phyloP scores from a whole-genome alignment of 2,113 vertebrate genomes.

The Chaetorhynchus papuensis region DNA sequence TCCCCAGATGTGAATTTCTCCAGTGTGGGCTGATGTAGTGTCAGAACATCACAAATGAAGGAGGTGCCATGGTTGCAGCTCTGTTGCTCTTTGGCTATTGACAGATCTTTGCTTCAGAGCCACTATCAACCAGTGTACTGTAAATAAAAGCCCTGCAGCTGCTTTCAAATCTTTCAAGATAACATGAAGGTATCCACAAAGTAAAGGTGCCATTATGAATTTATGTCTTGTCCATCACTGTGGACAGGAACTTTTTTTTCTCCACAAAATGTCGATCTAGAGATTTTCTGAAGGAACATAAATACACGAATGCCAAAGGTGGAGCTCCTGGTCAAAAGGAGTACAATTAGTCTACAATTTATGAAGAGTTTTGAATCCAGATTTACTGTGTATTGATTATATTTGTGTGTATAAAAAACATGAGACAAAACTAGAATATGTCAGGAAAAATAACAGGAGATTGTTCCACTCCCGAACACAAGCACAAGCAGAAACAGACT shows the following conservation, averaged over 20 bases:
- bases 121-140: neutral
- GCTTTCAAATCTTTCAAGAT: neutral
- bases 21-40: neutral
- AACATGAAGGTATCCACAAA: neutral
- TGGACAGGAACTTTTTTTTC: neutral
- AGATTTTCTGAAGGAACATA: neutral
- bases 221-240: neutral
- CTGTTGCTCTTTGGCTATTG: neutral
- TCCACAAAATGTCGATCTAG: neutral
- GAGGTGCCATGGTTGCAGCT: neutral
- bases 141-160: neutral
- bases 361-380: neutral
- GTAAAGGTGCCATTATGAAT: neutral
- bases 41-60: neutral
- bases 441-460: neutral
- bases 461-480: neutral
- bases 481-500: neutral
- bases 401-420: neutral
- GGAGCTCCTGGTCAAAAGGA: neutral
- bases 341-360: neutral
- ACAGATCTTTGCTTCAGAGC: neutral
- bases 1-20: neutral
- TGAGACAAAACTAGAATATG: neutral
- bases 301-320: neutral
- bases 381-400: neutral